phyloP scores from a whole-genome alignment of 2,888 invertebrate genomes.

The Drosophila acutilabella region DNA sequence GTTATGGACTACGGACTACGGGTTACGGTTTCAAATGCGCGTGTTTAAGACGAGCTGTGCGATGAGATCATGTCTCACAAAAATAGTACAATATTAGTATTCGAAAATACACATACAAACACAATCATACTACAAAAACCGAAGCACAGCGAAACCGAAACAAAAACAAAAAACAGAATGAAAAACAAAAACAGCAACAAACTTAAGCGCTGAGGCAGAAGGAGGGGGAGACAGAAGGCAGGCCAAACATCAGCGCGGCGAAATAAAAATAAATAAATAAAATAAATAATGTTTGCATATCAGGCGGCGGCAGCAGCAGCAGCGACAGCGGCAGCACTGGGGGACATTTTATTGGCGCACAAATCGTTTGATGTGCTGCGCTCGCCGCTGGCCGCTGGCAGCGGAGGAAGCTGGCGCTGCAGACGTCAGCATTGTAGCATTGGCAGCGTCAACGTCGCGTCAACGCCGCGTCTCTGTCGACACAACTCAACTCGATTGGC shows the following conservation, averaged over 20 bases:
- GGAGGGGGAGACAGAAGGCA: slow-evolving; percentile 22
- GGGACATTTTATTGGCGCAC: slow-evolving; percentile 80
- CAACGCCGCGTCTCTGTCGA: slow-evolving; percentile 41
- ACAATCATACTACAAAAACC: slow-evolving; percentile 41
- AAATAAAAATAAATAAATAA: slow-evolving; percentile 72
- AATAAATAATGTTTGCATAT: slow-evolving; percentile 80
- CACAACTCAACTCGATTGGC: slow-evolving; percentile 25
- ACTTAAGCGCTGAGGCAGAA: slow-evolving; percentile 44
- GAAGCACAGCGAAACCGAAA: slow-evolving; percentile 59
- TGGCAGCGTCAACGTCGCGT: slow-evolving; percentile 23
- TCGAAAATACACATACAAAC: slow-evolving; percentile 55
- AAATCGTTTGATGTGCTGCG: slow-evolving; percentile 78
- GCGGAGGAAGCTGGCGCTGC: slow-evolving; percentile 60
- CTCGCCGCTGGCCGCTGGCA: slow-evolving; percentile 48
- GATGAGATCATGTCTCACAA: slow-evolving; percentile 77
- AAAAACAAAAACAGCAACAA: slow-evolving; percentile 45
- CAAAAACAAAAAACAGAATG: slow-evolving; percentile 33
- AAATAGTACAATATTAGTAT: slow-evolving; percentile 70
- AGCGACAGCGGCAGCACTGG: slow-evolving; percentile 53
- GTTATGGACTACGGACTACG: slow-evolving; percentile 40
- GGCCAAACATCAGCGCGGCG: slow-evolving; percentile 68
- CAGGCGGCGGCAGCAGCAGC: slow-evolving; percentile 44
- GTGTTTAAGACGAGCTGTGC: slow-evolving; percentile 65
- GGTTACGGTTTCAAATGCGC: slow-evolving; percentile 63
- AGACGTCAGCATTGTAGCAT: slow-evolving; percentile 41